Evolutionary conservation across 2,888 invertebrate genomes (phyloP), one percentile per base, ranked within the genome.

Genomic region (Ophonus ardosiacus): DNA sequence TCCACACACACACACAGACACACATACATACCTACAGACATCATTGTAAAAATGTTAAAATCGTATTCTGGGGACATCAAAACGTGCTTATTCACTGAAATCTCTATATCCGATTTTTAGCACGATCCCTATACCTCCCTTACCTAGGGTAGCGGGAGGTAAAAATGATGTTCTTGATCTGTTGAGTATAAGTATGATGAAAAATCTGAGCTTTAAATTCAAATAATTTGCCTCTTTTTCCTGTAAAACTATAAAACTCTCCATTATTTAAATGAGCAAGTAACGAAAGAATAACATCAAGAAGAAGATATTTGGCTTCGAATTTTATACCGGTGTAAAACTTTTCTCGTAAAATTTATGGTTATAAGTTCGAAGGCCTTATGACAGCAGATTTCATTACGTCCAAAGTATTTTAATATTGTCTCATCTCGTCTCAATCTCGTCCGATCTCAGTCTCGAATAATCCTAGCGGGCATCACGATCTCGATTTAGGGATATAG

Each of bases 401-500:
- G 43, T 51, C 13, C 43, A 4, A 51, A 51, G 43, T 51, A 51
- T 51, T 51, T 51, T 51, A 51, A 51, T 51, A 51, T 51, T 51
- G 43, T 51, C 13, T 51, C 43, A 51, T 51, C 8, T 51, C 13
- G 0, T 10, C 43, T 51, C 43, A 51, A 51, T 51, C 43, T 51
- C 43, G 7, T 31, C 5, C 31, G 31, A 4, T 31, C 31, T 31
- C 5, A 31, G 31, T 31, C 31, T 31, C 18, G 18, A 63, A 63
- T 63, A 24, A 63, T 21, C 18, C 18, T 13, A 21, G 63, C 24
- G 13, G 18, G 24, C 17, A 40, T 15, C n/a, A 65, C 24, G 15
- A n/a, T 71, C 68, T 71, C 68, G 40, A 71, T 71, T 71, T 40
- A 2, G 24, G 31, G 38, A 71, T 71, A 40, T 71, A 71, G 68